phyloP scores from a whole-genome alignment of 2,888 invertebrate species.

The Teleiodes luculella region DNA sequence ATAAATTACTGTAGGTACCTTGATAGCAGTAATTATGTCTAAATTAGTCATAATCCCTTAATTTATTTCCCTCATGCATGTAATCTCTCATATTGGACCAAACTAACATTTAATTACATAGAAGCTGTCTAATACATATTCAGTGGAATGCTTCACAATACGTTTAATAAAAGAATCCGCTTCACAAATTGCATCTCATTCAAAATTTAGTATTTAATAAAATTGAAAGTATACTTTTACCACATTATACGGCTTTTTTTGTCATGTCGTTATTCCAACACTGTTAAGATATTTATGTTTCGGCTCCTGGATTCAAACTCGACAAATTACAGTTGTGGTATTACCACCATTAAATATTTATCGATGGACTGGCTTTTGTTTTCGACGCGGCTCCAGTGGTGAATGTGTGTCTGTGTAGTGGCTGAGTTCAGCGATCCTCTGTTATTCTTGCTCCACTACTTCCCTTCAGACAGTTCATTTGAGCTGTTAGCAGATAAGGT shows the following conservation, averaged over 20 bases:
- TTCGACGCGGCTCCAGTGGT: conserved; percentile 18
- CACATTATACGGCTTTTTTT: not conserved
- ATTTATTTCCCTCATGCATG: no score
- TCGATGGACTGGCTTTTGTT: conserved; percentile 38
- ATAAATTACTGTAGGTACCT: no score
- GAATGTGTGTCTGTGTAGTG: conserved; percentile 28
- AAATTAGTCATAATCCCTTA: no score
- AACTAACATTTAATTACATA: no score
- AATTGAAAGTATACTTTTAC: not conserved
- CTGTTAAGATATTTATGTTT: not conserved
- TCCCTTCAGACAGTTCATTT: conserved; percentile 64
- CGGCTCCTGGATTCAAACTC: conserved; percentile 32
- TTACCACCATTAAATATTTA: conserved; percentile 38
- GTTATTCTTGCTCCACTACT: conserved; percentile 36
- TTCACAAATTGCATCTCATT: not conserved
- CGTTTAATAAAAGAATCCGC: not conserved
- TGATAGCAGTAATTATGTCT: no score
- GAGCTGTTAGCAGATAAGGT: conserved; percentile 66
- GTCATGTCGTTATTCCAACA: not conserved
- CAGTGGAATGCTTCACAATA: conserved; percentile 14
- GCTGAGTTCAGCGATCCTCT: conserved; percentile 38
- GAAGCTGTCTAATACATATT: no score
- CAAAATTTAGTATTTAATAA: no score
- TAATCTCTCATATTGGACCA: no score
- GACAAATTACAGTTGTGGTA: conserved; percentile 35